These are phyloP conservation scores for Episyrphus balteatus DNA, from an alignment of 1,140 invertebrate genomes.

Conservation along the genomic window DNA sequence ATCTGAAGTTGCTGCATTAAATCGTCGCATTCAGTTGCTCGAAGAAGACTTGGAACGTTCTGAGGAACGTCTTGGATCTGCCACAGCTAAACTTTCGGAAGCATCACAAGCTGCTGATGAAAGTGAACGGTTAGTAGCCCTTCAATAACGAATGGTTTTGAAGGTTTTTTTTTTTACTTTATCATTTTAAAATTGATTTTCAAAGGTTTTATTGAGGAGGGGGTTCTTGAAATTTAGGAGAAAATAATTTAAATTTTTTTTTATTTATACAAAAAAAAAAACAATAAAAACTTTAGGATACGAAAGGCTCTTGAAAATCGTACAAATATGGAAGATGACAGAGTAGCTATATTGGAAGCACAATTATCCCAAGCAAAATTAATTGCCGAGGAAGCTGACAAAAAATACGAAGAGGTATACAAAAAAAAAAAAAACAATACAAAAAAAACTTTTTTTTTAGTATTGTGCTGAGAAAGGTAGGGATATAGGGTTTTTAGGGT, in stretches of 20 bases:
- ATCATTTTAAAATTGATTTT: neutral
- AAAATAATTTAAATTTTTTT: constrained; percentile 22
- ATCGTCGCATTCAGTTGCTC: constrained; percentile 94
- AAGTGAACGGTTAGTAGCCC: constrained; percentile 86
- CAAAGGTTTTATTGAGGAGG: neutral
- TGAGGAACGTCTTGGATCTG: constrained; percentile 91
- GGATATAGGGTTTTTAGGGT: constrained; percentile 28
- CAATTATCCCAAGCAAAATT: constrained; percentile 93
- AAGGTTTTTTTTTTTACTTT: constrained; percentile 9
- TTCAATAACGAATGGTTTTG: constrained; percentile 10
- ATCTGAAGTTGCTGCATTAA: constrained; percentile 94
- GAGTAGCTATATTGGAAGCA: constrained; percentile 86
- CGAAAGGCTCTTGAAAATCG: constrained; percentile 97
- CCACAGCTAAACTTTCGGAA: constrained; percentile 94
- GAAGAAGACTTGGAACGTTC: constrained; percentile 98
- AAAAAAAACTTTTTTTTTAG: no score
- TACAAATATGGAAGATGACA: constrained; percentile 97
- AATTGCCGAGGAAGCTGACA: constrained; percentile 96
- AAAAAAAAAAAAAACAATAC: constrained; percentile 10
- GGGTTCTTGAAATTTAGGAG: neutral
- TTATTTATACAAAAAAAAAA: constrained; percentile 9
- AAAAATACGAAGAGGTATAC: constrained; percentile 97
- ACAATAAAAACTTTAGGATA: constrained; percentile 74
- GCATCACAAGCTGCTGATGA: constrained; percentile 98
- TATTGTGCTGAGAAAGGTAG: no score